Percentiles rank a stretch among this genome's conserved stretches.
Evolutionary conservation across 2,113 vertebrate genomes (phyloP).

Genomic region (Petroica traversi): DNA sequence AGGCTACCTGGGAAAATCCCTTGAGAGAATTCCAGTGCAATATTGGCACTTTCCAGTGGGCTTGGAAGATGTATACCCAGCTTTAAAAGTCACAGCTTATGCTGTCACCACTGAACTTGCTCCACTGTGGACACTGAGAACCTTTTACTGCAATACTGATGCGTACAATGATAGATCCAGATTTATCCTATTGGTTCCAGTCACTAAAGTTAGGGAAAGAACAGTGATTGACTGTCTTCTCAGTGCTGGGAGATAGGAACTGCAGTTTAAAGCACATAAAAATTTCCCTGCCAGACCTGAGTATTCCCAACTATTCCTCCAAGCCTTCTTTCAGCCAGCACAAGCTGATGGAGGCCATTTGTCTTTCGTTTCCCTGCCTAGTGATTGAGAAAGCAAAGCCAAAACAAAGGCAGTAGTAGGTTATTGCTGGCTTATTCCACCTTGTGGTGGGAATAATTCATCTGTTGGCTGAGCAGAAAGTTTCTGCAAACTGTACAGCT

Average conservation of each 20-base stretch:
- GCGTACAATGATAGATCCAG: neutral
- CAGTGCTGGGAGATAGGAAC: neutral
- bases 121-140: neutral
- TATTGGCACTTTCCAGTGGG: neutral
- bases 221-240: neutral
- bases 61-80: neutral
- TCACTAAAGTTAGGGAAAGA: neutral
- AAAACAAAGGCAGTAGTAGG: neutral
- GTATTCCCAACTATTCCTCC: neutral
- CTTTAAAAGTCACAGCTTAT: neutral
- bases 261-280: neutral
- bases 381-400: neutral
- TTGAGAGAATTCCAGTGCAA: neutral
- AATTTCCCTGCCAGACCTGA: neutral
- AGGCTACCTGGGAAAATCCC: neutral
- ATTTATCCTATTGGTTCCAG: neutral
- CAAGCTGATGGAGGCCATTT: neutral
- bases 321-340: neutral
- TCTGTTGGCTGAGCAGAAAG: neutral
- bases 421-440: neutral
- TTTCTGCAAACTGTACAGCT: neutral
- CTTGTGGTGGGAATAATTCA: neutral
- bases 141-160: neutral
- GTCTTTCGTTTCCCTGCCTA: neutral
- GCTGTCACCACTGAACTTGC: neutral